phyloP scores from a whole-genome alignment of 2,797 vertebrate genomes.

The Rhodeus uyekii region DNA sequence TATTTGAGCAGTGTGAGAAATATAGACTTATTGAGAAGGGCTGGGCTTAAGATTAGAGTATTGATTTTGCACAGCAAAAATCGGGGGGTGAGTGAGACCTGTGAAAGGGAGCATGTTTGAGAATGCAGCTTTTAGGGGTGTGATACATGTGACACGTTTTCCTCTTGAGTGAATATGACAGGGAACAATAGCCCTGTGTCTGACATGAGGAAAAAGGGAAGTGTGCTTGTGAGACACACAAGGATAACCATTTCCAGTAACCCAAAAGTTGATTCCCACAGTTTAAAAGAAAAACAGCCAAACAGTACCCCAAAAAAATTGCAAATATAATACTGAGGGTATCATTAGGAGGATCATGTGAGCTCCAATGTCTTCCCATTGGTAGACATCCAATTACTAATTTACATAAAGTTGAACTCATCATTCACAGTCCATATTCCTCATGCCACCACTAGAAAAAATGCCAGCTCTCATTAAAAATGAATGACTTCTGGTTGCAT shows the following conservation, averaged over 20 bases:
- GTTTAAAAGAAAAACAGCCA: not conserved
- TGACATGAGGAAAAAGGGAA: not conserved
- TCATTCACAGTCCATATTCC: not conserved
- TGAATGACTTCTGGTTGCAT: not conserved
- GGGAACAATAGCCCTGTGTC: not conserved
- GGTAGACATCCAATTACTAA: not conserved
- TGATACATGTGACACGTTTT: constrained; percentile 38
- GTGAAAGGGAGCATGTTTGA: constrained; percentile 33
- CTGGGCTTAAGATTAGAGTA: constrained; percentile 69
- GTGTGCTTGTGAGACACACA: not conserved
- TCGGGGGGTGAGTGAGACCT: constrained; percentile 55
- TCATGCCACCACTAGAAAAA: not conserved
- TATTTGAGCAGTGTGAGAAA: constrained; percentile 39
- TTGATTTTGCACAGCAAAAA: constrained; percentile 65
- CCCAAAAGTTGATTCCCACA: not conserved
- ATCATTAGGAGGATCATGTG: not conserved
- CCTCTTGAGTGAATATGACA: constrained; percentile 49
- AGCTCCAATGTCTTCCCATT: not conserved
- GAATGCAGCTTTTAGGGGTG: constrained; percentile 2
- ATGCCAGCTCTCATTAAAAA: constrained; percentile 8
- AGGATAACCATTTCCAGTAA: not conserved
- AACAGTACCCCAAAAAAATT: not conserved
- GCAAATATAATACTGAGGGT: not conserved
- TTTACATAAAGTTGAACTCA: constrained; percentile 6
- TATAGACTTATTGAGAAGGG: constrained; percentile 61